A percentile compares a stretch with the other conserved stretches of the same genome.
These are phyloP conservation scores for Apaloderma vittatum DNA, from an alignment of 2,113 vertebrate species.

Conservation along the genomic window DNA sequence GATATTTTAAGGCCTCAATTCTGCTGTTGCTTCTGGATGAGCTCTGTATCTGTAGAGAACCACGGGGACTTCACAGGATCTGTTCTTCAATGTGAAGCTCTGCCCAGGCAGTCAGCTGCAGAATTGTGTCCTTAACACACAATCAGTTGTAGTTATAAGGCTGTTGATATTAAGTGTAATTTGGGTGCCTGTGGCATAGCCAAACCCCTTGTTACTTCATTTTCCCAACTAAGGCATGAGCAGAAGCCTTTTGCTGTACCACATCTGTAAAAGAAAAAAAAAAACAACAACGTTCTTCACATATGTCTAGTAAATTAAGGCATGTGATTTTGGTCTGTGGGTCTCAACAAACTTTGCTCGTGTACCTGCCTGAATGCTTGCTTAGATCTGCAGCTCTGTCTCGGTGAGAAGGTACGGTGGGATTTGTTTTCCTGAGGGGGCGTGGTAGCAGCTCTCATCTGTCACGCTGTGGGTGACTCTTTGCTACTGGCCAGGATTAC, in stretches of 20 bases:
- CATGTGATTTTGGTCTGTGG: slow-evolving; percentile 64
- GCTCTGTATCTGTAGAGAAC: background rate
- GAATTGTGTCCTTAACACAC: slow-evolving; percentile 27
- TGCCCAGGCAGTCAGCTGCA: slow-evolving; percentile 24
- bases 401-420: background rate
- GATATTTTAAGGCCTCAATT: background rate
- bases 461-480: background rate
- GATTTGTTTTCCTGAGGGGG: slow-evolving; percentile 2
- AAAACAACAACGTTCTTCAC: slow-evolving; percentile 6
- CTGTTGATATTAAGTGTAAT: slow-evolving; percentile 29
- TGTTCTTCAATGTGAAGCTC: slow-evolving; percentile 19
- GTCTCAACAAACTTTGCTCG: slow-evolving; percentile 56
- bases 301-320: slow-evolving; percentile 46
- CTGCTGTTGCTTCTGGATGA: slow-evolving; percentile 24
- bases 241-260: slow-evolving; percentile 63
- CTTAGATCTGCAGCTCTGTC: slow-evolving; percentile 27
- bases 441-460: slow-evolving; percentile 15
- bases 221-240: slow-evolving; percentile 64
- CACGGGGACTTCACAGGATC: background rate
- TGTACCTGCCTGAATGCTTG: slow-evolving; percentile 68
- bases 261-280: slow-evolving; percentile 35
- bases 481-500: slow-evolving; percentile 30
- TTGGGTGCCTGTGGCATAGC: slow-evolving; percentile 64
- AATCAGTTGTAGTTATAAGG: background rate
- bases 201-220: slow-evolving; percentile 50